Conservation (phyloP, 2,888 invertebrate species). For the Leucophora obtusa region DNA sequence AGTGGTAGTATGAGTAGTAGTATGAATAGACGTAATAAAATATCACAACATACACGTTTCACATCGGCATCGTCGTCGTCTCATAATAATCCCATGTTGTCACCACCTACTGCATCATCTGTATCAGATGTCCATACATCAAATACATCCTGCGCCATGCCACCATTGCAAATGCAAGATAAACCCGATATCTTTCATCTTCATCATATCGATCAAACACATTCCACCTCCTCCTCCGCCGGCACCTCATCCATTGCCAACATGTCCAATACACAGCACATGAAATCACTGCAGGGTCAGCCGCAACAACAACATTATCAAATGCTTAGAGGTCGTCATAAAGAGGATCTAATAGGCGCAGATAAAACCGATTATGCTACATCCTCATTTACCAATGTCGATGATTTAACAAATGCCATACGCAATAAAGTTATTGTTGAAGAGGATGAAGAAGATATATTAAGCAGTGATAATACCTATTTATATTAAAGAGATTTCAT, state of each 20-base stretch:
- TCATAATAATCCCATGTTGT: constrained; percentile 56
- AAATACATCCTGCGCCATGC: constrained; percentile 53
- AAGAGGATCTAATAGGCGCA: constrained; percentile 58
- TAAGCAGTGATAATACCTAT: constrained; percentile 73
- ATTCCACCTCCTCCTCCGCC: constrained; percentile 37
- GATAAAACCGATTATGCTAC: constrained; percentile 69
- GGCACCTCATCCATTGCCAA: constrained; percentile 12
- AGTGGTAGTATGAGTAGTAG: constrained; percentile 51
- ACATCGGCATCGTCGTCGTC: constrained; percentile 22
- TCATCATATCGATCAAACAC: constrained; percentile 58
- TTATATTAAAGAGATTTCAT: constrained; percentile 78
- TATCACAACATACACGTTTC: constrained; percentile 59
- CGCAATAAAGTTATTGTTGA: constrained; percentile 75
- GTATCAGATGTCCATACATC: constrained; percentile 59
- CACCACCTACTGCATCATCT: constrained; percentile 57
- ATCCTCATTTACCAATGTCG: constrained; percentile 69
- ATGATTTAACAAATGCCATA: constrained; percentile 73
- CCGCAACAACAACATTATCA: constrained; percentile 54
- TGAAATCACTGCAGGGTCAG: constrained; percentile 47
- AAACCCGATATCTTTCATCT: constrained; percentile 64
- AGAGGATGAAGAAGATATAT: constrained; percentile 76
- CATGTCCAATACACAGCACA: constrained; percentile 50
- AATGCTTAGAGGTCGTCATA: constrained; percentile 59
- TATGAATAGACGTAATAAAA: constrained; percentile 58
- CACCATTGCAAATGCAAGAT: constrained; percentile 57